A percentile compares a stretch with the other conserved stretches of the same genome.
Evolutionary conservation across 2,113 vertebrate species (phyloP).

Genomic region (Callipepla californica): DNA sequence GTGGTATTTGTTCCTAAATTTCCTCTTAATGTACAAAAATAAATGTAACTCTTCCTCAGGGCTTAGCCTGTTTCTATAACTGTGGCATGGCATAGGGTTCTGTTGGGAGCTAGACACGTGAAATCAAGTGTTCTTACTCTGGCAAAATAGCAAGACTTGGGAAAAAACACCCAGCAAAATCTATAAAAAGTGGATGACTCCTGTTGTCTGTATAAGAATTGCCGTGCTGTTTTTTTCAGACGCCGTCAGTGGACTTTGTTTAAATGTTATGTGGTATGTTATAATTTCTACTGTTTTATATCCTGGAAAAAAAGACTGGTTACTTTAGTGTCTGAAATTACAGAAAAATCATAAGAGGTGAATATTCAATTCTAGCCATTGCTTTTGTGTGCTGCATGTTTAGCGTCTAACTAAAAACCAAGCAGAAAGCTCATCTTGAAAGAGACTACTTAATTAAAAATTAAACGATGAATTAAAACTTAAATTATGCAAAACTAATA

Average conservation of each 20-base stretch:
- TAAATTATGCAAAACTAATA: conserved; percentile 87
- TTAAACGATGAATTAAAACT: conserved; percentile 85
- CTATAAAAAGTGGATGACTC: not conserved
- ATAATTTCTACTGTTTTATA: conserved; percentile 66
- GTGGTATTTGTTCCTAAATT: not conserved
- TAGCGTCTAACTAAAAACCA: conserved; percentile 70
- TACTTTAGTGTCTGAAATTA: conserved; percentile 70
- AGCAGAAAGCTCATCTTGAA: conserved; percentile 75
- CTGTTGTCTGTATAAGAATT: conserved; percentile 9
- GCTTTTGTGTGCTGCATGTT: conserved; percentile 66
- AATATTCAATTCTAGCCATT: conserved; percentile 37
- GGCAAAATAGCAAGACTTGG: not conserved
- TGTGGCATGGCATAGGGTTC: not conserved
- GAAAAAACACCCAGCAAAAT: not conserved
- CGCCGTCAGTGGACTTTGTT: conserved; percentile 70
- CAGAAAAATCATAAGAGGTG: conserved; percentile 57
- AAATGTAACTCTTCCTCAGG: not conserved
- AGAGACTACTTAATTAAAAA: conserved; percentile 84
- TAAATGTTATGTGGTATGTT: conserved; percentile 68
- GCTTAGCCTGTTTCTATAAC: not conserved
- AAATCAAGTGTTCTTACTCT: not conserved
- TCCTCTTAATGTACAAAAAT: not conserved
- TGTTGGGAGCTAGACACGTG: not conserved
- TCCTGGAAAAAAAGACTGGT: conserved; percentile 45
- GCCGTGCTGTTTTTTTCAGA: conserved; percentile 26